Percentiles rank a stretch among this genome's conserved stretches.
Conservation (phyloP, 2,888 invertebrate species). For the Sinelater perroti region DNA sequence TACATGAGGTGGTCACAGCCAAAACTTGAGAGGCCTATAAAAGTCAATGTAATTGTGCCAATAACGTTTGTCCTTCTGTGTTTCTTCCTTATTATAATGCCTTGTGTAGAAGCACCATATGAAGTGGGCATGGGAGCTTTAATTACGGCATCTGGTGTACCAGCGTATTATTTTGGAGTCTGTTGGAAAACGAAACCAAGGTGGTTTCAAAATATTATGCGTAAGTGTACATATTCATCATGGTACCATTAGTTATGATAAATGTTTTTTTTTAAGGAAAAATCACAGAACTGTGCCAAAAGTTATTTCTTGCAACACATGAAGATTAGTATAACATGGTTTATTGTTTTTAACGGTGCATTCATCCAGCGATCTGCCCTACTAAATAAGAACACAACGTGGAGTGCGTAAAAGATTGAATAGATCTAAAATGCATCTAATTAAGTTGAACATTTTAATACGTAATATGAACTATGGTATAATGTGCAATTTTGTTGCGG, state of each 20-base stretch:
- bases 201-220: constrained; percentile 66
- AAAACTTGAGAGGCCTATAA: constrained; percentile 83
- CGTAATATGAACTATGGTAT: no score
- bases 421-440: no score
- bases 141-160: constrained; percentile 85
- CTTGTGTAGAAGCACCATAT: constrained; percentile 79
- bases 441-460: no score
- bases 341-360: background rate
- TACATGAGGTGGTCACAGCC: constrained; percentile 85
- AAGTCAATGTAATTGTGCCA: constrained; percentile 73
- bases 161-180: constrained; percentile 80
- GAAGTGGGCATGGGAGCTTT: constrained; percentile 81
- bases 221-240: constrained; percentile 62
- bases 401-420: no score
- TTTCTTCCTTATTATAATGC: constrained; percentile 80
- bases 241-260: constrained; percentile 7
- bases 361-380: background rate
- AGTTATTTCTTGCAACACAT: constrained; percentile 78
- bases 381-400: no score
- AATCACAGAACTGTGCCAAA: constrained; percentile 72
- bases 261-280: constrained; percentile 62
- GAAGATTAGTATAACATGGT: constrained; percentile 66
- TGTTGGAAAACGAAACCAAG: constrained; percentile 72
- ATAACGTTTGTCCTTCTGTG: constrained; percentile 79
- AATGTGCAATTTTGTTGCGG: no score